Evolutionary conservation across 2,888 invertebrate genomes (phyloP).

Genomic region (Drosophila leonis): DNA sequence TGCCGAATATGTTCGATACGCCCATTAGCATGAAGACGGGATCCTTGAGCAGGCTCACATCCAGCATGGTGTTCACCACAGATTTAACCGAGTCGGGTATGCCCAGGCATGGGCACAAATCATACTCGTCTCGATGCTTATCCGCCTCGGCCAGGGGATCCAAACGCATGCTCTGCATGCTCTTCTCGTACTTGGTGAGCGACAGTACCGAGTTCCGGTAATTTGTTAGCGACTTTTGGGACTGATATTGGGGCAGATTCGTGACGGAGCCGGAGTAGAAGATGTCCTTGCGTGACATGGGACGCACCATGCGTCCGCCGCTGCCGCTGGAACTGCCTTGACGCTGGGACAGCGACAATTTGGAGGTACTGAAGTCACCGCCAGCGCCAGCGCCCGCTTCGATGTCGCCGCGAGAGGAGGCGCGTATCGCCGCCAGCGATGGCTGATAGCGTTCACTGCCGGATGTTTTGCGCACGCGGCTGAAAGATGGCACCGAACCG

Average conservation of each 20-base stretch:
- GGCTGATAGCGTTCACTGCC: conserved; percentile 94
- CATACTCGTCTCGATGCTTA: conserved; percentile 88
- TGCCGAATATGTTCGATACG: conserved; percentile 97
- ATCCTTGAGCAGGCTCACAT: conserved; percentile 94
- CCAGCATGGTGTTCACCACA: conserved; percentile 95
- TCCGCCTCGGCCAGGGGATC: conserved; percentile 86
- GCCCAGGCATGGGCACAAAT: conserved; percentile 92
- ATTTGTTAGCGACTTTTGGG: conserved; percentile 94
- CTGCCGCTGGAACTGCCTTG: conserved; percentile 76
- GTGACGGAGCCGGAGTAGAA: conserved; percentile 98
- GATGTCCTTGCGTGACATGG: conserved; percentile 97
- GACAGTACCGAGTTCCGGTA: conserved; percentile 97
- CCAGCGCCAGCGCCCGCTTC: conserved; percentile 92
- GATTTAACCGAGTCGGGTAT: conserved; percentile 93
- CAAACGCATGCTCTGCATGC: conserved; percentile 87
- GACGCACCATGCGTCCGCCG: conserved; percentile 90
- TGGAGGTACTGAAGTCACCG: conserved; percentile 88
- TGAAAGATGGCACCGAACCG: conserved; percentile 95
- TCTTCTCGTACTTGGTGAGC: conserved; percentile 90
- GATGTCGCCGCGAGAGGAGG: conserved; percentile 91
- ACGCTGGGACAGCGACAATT: conserved; percentile 87
- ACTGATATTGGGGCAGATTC: conserved; percentile 96
- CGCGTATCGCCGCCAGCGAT: conserved; percentile 92
- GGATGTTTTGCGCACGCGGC: conserved; percentile 93
- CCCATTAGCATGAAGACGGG: conserved; percentile 96